These are phyloP conservation scores for Troilus luridus DNA, from an alignment of 2,888 invertebrate genomes.

Conservation along the genomic window DNA sequence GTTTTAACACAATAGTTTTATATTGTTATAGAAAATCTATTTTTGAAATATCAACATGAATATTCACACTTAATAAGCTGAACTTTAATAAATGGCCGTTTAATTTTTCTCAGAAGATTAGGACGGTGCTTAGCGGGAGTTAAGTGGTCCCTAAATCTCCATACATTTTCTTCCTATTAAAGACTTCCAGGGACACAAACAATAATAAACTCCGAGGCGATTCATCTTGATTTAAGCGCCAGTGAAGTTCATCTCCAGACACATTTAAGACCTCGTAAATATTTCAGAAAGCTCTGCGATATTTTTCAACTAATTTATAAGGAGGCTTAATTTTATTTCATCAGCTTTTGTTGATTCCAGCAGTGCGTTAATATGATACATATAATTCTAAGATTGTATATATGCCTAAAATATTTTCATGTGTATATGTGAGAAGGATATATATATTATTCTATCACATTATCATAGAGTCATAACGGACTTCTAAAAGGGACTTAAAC, in stretches of 20 bases:
- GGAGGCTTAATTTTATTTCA: background rate
- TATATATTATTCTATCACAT: too few relatives aligned
- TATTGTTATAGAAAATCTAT: background rate
- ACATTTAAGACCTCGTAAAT: conserved; percentile 47
- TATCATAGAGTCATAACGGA: too few relatives aligned
- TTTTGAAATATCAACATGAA: too few relatives aligned
- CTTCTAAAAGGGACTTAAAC: too few relatives aligned
- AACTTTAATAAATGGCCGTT: background rate
- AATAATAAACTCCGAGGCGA: conserved; percentile 17
- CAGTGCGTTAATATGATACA: background rate
- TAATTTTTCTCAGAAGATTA: background rate
- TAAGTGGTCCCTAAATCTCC: conserved; percentile 33
- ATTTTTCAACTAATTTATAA: conserved; percentile 3
- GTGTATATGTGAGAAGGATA: too few relatives aligned
- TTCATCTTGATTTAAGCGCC: conserved; percentile 17
- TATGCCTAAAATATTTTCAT: too few relatives aligned
- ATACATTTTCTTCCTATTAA: conserved; percentile 39
- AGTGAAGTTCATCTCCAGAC: conserved; percentile 46
- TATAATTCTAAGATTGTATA: background rate
- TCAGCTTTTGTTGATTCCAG: background rate
- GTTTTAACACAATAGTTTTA: background rate
- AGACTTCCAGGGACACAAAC: conserved; percentile 39
- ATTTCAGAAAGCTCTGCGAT: background rate
- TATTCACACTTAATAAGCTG: background rate
- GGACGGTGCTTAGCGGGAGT: conserved; percentile 2